Evolutionary conservation across 1,140 invertebrate species (phyloP).

Genomic region (Drosophila eugracilis): DNA sequence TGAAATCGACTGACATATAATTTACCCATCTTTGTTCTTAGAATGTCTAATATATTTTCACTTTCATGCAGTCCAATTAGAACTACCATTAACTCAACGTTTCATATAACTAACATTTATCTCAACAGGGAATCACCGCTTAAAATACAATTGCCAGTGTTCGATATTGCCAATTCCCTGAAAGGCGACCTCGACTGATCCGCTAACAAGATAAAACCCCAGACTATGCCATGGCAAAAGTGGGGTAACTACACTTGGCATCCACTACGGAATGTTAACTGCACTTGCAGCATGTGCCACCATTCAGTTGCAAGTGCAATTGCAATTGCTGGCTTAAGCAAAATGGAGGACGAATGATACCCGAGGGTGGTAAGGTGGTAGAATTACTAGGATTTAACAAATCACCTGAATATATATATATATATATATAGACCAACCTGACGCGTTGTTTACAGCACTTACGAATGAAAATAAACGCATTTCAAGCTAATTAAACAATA

Average conservation of each 20-base stretch:
- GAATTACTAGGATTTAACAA: slow-evolving; percentile 67
- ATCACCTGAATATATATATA: slow-evolving; percentile 51
- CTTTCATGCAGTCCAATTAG: not conserved
- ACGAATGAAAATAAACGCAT: slow-evolving; percentile 79
- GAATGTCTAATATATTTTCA: not conserved
- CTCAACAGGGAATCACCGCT: not conserved
- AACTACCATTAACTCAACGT: no score
- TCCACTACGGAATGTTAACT: slow-evolving; percentile 38
- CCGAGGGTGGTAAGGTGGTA: slow-evolving; percentile 23
- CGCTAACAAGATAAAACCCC: not conserved
- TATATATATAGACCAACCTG: slow-evolving; percentile 27
- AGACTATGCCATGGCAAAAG: not conserved
- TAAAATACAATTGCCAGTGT: not conserved
- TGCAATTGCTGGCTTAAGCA: slow-evolving; percentile 20
- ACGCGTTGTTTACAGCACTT: slow-evolving; percentile 75
- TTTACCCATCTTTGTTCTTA: no score
- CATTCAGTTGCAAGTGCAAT: slow-evolving; percentile 31
- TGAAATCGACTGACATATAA: no score
- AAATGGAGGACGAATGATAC: slow-evolving; percentile 22
- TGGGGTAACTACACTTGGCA: slow-evolving; percentile 20
- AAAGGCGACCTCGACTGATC: slow-evolving; percentile 8
- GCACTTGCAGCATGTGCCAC: slow-evolving; percentile 19
- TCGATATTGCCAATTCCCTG: not conserved
- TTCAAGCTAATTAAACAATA: slow-evolving; percentile 83
- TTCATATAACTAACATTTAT: not conserved